Base-by-base conservation (phyloP, 2,113 vertebrate genomes). In the Nesogale talazaci region DNA sequence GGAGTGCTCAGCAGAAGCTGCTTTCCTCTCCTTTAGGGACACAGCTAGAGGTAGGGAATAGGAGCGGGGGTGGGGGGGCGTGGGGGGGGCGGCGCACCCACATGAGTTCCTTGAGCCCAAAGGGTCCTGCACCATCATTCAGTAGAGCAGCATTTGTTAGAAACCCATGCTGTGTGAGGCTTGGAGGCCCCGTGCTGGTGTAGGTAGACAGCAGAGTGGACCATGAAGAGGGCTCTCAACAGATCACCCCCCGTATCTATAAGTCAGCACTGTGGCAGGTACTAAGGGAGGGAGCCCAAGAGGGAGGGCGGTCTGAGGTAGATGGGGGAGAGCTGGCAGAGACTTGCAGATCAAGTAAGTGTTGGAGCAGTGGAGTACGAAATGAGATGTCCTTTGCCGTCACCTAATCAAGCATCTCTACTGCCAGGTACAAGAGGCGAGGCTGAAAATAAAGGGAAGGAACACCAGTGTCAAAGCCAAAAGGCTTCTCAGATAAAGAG, bases 391-490 rank as follows among this genome's bases (percentile, higher is more conserved):
- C 91, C 40, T 72, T 92, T 94, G 61, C 79, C n/a, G 67, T 46
- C 65, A 88, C 86, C 46, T 74, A 57, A 74, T 91, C 89, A 77
- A 65, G 79, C 59, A 83, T 86, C 57, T 92, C 70, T 82, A 10
- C 46, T 86, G 76, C 42, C 91, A 67, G n/a, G 2, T 52, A 52
- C 79, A 67, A 88, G 52, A 88, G 63, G 38, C 20, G 52, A 72
- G 86, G 27, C 77, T 69, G 19, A 88, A 92, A 95, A 76, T 61
- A 88, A 92, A 85, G 67, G 38, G 69, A 93, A 93, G 42, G 74
- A 83, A 17, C 70, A 46, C 79, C 34, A 79, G 7, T 79, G 42
- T 89, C 40, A 90, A 34, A 85, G 82, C 34, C 22, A 17, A 59
- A 65, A 61, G 76, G 27, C 20, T 40, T 89, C 29, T 82, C 1